Conservation (phyloP, 2,113 vertebrate species). For the Pelusios castaneus region DNA sequence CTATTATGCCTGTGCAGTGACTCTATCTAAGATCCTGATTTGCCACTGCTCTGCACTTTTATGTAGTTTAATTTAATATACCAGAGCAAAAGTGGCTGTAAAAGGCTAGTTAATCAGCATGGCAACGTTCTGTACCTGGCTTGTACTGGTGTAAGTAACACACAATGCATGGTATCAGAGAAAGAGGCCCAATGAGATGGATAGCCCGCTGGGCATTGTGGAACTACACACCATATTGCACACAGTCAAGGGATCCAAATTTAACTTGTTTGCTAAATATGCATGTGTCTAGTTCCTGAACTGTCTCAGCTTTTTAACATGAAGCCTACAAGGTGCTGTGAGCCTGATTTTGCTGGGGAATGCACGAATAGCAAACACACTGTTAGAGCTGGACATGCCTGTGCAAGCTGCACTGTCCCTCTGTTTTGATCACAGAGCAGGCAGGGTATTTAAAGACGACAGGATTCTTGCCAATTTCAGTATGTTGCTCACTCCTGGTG, state of each 20-base stretch:
- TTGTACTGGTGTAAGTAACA: slow-evolving; percentile 6
- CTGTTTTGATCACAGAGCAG: not conserved
- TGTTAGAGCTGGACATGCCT: not conserved
- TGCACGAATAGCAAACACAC: not conserved
- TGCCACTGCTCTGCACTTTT: not conserved
- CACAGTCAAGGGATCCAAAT: slow-evolving; percentile 17
- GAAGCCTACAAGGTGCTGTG: not conserved
- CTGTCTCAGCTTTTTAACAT: not conserved
- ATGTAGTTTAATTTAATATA: not conserved
- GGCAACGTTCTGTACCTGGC: not conserved
- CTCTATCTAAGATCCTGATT: not conserved
- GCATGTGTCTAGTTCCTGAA: slow-evolving; percentile 35
- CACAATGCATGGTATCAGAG: not conserved
- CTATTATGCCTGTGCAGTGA: slow-evolving; percentile 21
- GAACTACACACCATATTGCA: not conserved
- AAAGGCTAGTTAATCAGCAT: not conserved
- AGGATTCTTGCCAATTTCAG: not conserved
- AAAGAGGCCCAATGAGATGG: not conserved
- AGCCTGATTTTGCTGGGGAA: accelerated
- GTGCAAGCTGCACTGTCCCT: not conserved
- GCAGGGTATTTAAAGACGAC: not conserved
- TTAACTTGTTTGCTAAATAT: slow-evolving; percentile 4
- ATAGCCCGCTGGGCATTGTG: not conserved
- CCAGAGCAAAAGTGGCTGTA: not conserved
- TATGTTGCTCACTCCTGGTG: not conserved